Base-by-base conservation (phyloP, 2,888 invertebrate species). In the Melanostoma scalare region DNA sequence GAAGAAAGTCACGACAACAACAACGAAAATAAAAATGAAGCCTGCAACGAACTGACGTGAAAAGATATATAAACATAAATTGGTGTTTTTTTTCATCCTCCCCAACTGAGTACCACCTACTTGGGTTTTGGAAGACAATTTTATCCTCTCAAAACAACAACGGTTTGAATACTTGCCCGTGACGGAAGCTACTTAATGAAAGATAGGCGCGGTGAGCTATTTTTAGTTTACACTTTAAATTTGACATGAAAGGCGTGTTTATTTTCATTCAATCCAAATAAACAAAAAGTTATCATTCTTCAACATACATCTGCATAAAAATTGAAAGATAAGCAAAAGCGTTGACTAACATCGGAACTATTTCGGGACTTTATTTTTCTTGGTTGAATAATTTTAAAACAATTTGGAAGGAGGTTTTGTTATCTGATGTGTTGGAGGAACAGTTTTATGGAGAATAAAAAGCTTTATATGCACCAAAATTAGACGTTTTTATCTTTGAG, bases 1-100 rank as follows among this genome's bases (percentile, higher is more conserved):
- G 63, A 61, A 44, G 30, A 9, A 48, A 48, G 38, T 20, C 20
- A 20, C 20, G 20, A 20, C 20, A 20, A 30, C 20, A 9, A 36
- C 8, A 3, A 52, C n/a, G 8, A 40, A n/a, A 36, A 5, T 63
- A n/a, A 6, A 48, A 4, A 46, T 10, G 61, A 20, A 20, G n/a
- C 63, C 68, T 61, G 60, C 53, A 40, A 30, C n/a, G 46, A 67
- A 48, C 3, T n/a, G 6, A 52, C n/a, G n/a, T n/a, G 9, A 4
- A 44, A 38, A 40, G 30, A 5, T 1, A 30, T 60, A 4, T 20
- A 44, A 53, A 40, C 10, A 10, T 36, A n/a, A 46, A 36, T 35
- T 20, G 31, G 40, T 40, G 3, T 30, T 10, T 44, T 33, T 33
- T 9, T 10, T 46, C 9, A 52, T 36, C 31, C 35, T n/a, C 8